These are phyloP conservation scores for Cossypha heuglini DNA, from an alignment of 2,797 vertebrate genomes.

Conservation along the genomic window DNA sequence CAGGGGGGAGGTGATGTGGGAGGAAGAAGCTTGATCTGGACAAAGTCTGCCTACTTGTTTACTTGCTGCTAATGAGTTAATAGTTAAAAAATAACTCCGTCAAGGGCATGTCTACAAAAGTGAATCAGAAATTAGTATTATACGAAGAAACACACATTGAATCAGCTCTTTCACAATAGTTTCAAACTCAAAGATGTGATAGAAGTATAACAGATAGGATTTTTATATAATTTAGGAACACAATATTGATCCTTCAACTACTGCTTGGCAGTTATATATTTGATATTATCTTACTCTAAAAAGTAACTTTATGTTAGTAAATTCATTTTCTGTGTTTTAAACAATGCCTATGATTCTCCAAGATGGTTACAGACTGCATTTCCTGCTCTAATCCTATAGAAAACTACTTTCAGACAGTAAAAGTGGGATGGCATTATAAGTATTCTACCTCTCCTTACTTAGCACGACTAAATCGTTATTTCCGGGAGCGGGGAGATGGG, in stretches of 20 bases:
- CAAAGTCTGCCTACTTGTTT: constrained; percentile 63
- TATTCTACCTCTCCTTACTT: too few relatives aligned
- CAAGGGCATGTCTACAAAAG: constrained; percentile 18
- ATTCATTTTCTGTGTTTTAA: neutral
- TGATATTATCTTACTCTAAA: neutral
- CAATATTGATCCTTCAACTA: neutral
- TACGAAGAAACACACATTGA: neutral
- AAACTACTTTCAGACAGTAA: neutral
- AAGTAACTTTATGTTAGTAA: neutral
- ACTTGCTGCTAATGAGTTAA: constrained; percentile 39
- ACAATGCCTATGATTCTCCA: neutral
- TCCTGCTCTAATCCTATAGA: neutral
- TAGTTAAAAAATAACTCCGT: constrained; percentile 59
- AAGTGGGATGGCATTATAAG: fast-evolving
- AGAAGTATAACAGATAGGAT: neutral
- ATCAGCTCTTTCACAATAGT: neutral
- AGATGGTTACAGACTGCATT: neutral
- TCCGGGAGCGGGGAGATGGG: fast-evolving
- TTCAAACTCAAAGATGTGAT: neutral
- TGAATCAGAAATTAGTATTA: neutral
- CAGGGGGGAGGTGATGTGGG: neutral
- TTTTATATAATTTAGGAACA: neutral
- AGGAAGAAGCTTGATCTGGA: neutral
- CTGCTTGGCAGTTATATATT: neutral
- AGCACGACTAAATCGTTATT: neutral